Conservation (phyloP, 2,113 vertebrate species). For the Tachysurus vachellii region DNA sequence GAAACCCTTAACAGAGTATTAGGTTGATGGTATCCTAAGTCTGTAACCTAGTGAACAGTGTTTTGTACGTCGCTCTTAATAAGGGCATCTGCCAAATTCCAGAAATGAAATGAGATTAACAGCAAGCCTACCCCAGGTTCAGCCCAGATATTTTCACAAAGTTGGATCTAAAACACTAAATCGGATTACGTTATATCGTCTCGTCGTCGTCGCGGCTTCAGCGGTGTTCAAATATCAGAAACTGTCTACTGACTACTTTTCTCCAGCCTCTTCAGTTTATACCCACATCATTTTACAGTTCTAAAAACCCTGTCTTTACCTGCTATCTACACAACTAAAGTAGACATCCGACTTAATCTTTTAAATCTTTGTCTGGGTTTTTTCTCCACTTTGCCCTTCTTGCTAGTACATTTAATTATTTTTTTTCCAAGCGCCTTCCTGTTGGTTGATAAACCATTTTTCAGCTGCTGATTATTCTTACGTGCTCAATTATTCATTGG, state of each 20-base stretch:
- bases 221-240: background rate
- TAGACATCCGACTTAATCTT: background rate
- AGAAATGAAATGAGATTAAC: background rate
- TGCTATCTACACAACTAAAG: background rate
- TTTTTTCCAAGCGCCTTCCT: background rate
- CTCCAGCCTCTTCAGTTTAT: background rate
- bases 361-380: background rate
- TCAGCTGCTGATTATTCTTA: conserved; percentile 5
- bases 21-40: too few relatives aligned
- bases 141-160: background rate
- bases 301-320: background rate
- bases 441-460: background rate
- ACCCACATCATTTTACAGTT: background rate
- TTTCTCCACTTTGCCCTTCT: background rate
- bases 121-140: background rate
- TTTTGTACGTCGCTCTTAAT: too few relatives aligned
- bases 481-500: conserved; percentile 29
- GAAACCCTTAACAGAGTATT: too few relatives aligned
- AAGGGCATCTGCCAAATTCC: too few relatives aligned
- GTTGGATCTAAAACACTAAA: background rate
- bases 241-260: background rate
- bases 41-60: too few relatives aligned
- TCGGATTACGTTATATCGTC: background rate
- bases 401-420: background rate
- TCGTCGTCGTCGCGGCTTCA: background rate